These are phyloP conservation scores for Gymnothorax reevesii DNA, from an alignment of 2,797 vertebrate species.

Conservation along the genomic window DNA sequence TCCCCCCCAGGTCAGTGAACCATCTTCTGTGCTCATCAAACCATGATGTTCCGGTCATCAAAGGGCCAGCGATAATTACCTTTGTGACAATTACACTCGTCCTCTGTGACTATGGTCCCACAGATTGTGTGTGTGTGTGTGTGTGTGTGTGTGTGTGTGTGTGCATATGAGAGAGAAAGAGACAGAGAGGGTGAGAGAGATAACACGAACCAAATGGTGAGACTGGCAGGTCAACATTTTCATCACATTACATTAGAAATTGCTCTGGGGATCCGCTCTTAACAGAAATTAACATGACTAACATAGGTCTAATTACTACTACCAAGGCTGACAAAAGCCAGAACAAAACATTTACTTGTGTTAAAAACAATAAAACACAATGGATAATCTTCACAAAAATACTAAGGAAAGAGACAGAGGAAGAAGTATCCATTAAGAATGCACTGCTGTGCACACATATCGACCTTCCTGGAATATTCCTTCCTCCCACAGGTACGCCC, in stretches of 20 bases:
- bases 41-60: slow-evolving; percentile 30
- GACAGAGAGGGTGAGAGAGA: not conserved
- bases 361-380: not conserved
- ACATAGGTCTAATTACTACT: not conserved
- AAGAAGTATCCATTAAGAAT: not conserved
- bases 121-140: not conserved
- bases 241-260: not conserved
- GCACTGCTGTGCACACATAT: not conserved
- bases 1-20: slow-evolving; percentile 33
- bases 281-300: not conserved
- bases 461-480: not conserved
- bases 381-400: too few relatives aligned
- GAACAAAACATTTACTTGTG: not conserved
- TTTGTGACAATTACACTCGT: not conserved
- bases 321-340: not conserved
- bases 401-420: not conserved
- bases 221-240: not conserved
- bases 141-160: not conserved
- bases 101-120: not conserved
- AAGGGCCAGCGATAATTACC: slow-evolving; percentile 36
- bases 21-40: not conserved
- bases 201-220: not conserved
- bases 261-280: too few relatives aligned
- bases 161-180: not conserved
- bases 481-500: not conserved